A percentile compares a stretch with the other conserved stretches of the same genome.
phyloP scores from a whole-genome alignment of 2,797 vertebrate genomes.

The Aeoliscus strigatus region DNA sequence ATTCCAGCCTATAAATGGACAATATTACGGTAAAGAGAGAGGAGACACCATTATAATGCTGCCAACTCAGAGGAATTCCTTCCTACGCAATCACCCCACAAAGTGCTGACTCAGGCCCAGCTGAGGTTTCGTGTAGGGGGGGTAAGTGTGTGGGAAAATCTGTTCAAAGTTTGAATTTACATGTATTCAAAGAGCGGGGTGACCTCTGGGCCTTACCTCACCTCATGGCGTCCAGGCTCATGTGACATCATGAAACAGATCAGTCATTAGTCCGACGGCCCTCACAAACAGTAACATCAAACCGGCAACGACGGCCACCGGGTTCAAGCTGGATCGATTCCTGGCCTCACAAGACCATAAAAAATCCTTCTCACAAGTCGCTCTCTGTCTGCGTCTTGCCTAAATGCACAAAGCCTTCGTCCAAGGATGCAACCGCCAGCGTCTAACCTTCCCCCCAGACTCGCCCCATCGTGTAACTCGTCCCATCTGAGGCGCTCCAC shows the following conservation, averaged over 20 bases:
- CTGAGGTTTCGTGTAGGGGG: conserved; percentile 46
- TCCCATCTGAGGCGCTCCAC: no score
- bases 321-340: conserved; percentile 47
- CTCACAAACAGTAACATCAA: no score
- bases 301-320: no score
- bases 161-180: no score
- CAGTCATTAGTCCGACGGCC: no score
- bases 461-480: no score
- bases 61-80: conserved; percentile 68
- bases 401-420: conserved; percentile 6
- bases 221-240: no score
- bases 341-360: no score
- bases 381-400: conserved; percentile 6
- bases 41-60: conserved; percentile 61
- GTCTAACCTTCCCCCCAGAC: not conserved
- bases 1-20: conserved; percentile 68
- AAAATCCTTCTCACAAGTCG: no score
- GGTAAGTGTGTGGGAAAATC: conserved; percentile 45
- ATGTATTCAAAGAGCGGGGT: no score
- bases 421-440: not conserved
- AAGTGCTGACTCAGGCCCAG: conserved; percentile 63
- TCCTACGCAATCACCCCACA: conserved; percentile 68
- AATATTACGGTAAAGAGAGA: conserved; percentile 65
- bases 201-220: no score
- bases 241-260: no score